Conservation (phyloP, 2,888 invertebrate genomes). For the Acholoe squamosa region DNA sequence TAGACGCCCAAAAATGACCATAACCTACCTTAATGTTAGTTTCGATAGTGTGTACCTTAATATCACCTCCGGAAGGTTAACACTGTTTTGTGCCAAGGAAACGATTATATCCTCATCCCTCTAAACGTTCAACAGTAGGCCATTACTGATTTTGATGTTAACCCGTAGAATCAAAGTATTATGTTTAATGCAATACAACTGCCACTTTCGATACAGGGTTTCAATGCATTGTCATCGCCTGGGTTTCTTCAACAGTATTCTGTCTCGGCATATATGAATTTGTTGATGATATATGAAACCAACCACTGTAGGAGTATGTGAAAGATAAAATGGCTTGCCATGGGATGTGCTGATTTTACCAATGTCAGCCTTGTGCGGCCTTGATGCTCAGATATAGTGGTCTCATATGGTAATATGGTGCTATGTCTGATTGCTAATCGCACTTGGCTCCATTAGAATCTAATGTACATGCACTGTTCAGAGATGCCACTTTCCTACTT, state of each 20-base stretch:
- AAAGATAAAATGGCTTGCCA: not conserved
- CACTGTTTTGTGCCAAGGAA: slow-evolving; percentile 25
- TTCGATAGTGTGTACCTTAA: not conserved
- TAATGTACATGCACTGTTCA: too few relatives aligned
- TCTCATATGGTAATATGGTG: not conserved
- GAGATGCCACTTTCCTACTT: too few relatives aligned
- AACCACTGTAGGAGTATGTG: not conserved
- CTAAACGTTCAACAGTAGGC: not conserved
- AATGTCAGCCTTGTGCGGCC: too few relatives aligned
- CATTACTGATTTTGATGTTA: not conserved
- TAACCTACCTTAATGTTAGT: not conserved
- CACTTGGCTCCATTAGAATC: too few relatives aligned
- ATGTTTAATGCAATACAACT: not conserved
- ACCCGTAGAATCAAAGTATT: not conserved
- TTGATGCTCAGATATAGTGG: not conserved
- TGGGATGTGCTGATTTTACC: too few relatives aligned
- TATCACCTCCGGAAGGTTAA: not conserved
- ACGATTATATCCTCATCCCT: not conserved
- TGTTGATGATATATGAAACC: not conserved
- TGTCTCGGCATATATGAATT: not conserved
- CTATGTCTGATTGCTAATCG: not conserved
- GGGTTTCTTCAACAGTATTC: slow-evolving; percentile 10
- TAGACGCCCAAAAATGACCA: too few relatives aligned
- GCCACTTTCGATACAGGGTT: not conserved
- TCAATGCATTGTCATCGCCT: not conserved